Evolutionary conservation across 2,113 vertebrate species (phyloP), one percentile per base, ranked within the genome.

Genomic region (Serranochromis macrocephalus): DNA sequence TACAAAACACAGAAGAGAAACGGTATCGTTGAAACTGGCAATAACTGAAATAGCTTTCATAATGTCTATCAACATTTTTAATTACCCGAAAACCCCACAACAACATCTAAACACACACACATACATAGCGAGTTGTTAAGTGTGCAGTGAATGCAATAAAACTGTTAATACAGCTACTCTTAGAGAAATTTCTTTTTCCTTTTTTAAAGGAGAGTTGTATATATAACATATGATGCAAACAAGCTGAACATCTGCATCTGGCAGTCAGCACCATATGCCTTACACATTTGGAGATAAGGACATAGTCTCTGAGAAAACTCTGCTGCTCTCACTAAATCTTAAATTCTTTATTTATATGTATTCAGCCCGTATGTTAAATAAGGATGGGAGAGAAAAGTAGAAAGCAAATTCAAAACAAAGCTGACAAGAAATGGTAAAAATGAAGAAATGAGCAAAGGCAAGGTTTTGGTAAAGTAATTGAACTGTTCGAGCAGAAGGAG

Each of bases 1-100:
- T 99, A 83, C 81, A 95, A 91, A 36, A 87, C 14, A 89, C 26
- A 79, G 75, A 5, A 61, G 6, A 82, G 14, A 89, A 83, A 33
- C 9, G 17, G 79, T 4, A 29, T 55, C 19, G 0, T 71, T 57
- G 14, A 38, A 51, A 9, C 17, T 57, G 11, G 13, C 42, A 73
- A 81, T 1, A 51, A 31, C 42, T 49, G 26, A 13, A 78, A 29
- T 11, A 49, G 9, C 2, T 47, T 47, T 29, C 26, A 49, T 29
- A 21, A 81, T 6, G 3, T 2, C 9, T 7, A 7, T 2, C 31
- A 66, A 13, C 17, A 36, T 63, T 63, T 36, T 5, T 16, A 47
- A 26, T 81, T 38, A 81, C 9, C 6, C 9, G 2, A 31, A 89
- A 71, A 31, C 9, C 4, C 31, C 40, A 8, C 6, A 9, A 83